Evolutionary conservation across 1,140 invertebrate genomes (phyloP), one percentile per base, ranked within the genome.

Genomic region (Protaetia brevitarsis): DNA sequence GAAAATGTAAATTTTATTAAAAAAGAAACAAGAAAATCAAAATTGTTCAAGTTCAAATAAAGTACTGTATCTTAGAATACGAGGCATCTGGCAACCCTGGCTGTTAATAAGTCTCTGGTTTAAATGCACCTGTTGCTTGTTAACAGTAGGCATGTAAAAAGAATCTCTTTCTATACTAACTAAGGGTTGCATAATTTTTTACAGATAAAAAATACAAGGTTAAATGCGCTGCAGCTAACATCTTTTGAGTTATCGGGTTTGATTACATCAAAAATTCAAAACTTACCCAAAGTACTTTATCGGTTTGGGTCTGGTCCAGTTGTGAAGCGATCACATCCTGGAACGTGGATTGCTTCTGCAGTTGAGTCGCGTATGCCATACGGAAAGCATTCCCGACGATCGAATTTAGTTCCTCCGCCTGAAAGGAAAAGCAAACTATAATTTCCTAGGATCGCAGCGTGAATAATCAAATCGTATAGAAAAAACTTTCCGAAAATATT

Each of bases 331-430:
- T 79, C 68, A 79, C 78, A 67, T 79, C 77, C 69, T 83, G 82
- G 72, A 84, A 79, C 71, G 80, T 83, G 66, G 82, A 81, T 69
- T 84, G 83, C 73, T 84, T 83, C 79, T 92, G 89, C 76, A 91
- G 84, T 79, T 94, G 91, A 74, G 90, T 89, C 72, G 91, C 90
- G 81, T 93, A 94, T 71, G 93, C 92, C 88, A 94, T 92, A 78
- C 92, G 90, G 85, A 94, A 94, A 74, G 92, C 92, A 90, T 93
- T 91, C 79, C 92, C 92, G 70, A 94, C 89, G 71, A 94, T 87
- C 67, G 89, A 85, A 81, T 94, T 94, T 75, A 94, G 79, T 82
- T 94, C 91, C 79, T 94, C 91, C 70, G 92, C 91, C 92, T 95
- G 85, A 2, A 83, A 85, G 71, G 58, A 76, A 65, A 31, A 27